Evolutionary conservation across 2,888 invertebrate species (phyloP), one percentile per base, ranked within the genome.

Genomic region (Ferrisia virgata): DNA sequence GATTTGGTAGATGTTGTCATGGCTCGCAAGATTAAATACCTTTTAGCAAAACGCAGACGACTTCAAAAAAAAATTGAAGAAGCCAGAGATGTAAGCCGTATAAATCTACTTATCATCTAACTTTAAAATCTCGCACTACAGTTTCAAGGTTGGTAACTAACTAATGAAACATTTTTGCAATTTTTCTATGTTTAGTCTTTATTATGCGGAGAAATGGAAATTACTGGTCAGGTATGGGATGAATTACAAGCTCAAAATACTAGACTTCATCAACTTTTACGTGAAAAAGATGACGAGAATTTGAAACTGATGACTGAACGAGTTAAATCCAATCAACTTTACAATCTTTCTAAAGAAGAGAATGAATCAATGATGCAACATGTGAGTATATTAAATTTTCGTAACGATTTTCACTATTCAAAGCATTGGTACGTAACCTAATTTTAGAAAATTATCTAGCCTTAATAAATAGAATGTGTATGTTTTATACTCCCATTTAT

Each of bases 171-270:
- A 76, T 76, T 58, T 69, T 13, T 25, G 1, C 13, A n/a, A 25
- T 33, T 69, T 22, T 9, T 81, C 53, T 58, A n/a, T 8, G 3
- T 25, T 43, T 33, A 83, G 83, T 83, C 83, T 9, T 76, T 83
- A 76, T 31, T 83, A 31, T 83, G 83, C 76, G 83, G 96, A 88
- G 99, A 99, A 90, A 98, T 99, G 97, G 99, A 99, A 88, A 97
- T 98, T 2, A 99, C 99, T 0, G 99, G 99, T 0, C 98, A 98
- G 89, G 99, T 99, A 0, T 98, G 98, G 88, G 99, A 99, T 89
- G 99, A 99, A 88, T 98, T 98, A 97, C 98, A 99, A 90, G 98
- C 99, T 87, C 98, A 98, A 90, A 98, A 98, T 89, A 96, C 96
- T 0, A 91, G 98, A 53, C 91, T 99, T 22, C 94, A 99, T 82